Evolutionary conservation across 2,113 vertebrate species (phyloP).

Genomic region (Limnothrissa miodon): DNA sequence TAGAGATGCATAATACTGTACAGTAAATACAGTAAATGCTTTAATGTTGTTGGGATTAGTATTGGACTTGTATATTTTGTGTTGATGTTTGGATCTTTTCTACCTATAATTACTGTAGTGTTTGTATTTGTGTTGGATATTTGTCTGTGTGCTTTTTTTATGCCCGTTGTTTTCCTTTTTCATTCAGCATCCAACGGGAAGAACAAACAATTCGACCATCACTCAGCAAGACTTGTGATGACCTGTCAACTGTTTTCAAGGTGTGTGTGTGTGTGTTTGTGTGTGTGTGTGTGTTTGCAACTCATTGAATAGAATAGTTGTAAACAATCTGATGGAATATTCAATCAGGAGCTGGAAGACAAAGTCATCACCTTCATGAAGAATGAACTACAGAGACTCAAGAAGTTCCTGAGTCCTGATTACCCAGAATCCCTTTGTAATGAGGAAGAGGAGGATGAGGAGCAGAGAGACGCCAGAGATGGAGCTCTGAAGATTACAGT

Average conservation of each 20-base stretch:
- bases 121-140: no score
- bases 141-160: no score
- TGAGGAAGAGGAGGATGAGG: neutral
- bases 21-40: no score
- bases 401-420: neutral
- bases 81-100: no score
- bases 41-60: no score
- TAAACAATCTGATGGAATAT: neutral
- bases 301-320: no score
- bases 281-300: neutral
- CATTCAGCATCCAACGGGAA: neutral
- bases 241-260: neutral
- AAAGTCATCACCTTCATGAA: neutral
- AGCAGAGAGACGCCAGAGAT: neutral
- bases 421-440: neutral
- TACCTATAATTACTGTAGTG: no score
- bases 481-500: constrained; percentile 11
- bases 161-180: neutral
- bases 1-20: no score
- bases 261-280: neutral
- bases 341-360: neutral
- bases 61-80: no score
- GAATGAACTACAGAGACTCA: neutral
- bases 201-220: neutral
- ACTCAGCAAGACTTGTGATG: neutral